A percentile compares a stretch with the other conserved stretches of the same genome.
Evolutionary conservation across 2,797 vertebrate species (phyloP).

Genomic region (Lithobates pipiens): DNA sequence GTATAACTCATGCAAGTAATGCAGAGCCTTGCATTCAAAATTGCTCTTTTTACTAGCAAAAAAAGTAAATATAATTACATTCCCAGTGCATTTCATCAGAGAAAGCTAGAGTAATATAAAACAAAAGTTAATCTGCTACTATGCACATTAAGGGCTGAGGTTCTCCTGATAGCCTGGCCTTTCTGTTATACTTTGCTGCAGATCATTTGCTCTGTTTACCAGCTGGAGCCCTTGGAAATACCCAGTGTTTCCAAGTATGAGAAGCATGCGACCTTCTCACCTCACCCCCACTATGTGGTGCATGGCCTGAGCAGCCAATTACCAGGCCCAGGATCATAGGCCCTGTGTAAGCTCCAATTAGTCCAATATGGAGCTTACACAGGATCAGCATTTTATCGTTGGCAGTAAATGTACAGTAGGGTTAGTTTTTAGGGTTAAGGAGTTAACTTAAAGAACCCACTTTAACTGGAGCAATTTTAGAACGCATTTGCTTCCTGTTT

Average conservation of each 20-base stretch:
- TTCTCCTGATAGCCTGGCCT: neutral
- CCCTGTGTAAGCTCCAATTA: neutral
- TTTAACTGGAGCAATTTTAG: too few species aligned
- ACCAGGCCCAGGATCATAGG: neutral
- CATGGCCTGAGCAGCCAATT: neutral
- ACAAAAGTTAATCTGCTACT: neutral
- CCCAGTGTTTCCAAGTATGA: too few species aligned
- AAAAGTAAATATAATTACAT: neutral
- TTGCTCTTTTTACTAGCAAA: neutral
- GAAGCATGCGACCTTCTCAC: neutral
- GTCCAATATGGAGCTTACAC: neutral
- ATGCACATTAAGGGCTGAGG: neutral
- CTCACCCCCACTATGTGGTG: neutral
- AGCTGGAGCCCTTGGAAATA: neutral
- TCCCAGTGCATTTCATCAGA: neutral
- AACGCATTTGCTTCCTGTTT: too few species aligned
- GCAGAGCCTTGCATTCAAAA: neutral
- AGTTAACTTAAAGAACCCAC: too few species aligned
- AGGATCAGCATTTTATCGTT: neutral
- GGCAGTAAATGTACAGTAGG: too few species aligned
- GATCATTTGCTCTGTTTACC: too few species aligned
- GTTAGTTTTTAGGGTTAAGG: too few species aligned
- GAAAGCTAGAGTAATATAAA: slow-evolving; percentile 3
- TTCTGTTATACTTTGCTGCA: too few species aligned
- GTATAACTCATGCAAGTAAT: neutral